Evolutionary conservation across 2,888 invertebrate genomes (phyloP).

Genomic region (Lasioglossum figueresi): DNA sequence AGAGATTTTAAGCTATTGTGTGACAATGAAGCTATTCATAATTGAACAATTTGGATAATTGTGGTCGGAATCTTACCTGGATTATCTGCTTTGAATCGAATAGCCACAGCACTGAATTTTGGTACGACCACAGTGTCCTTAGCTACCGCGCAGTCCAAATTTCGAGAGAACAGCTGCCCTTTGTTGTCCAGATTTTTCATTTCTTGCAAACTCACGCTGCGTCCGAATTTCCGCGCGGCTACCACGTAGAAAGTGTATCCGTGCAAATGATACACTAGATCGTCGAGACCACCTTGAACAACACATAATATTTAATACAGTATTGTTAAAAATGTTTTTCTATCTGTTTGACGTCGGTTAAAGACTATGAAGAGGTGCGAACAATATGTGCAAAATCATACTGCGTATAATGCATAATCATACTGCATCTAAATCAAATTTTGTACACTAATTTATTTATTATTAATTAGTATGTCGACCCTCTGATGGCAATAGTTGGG

Average conservation of each 20-base stretch:
- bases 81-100: conserved; percentile 91
- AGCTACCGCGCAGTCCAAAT: conserved; percentile 86
- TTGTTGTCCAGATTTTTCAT: conserved; percentile 86
- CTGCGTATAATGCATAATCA: no score
- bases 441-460: no score
- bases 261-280: conserved; percentile 90
- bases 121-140: conserved; percentile 92
- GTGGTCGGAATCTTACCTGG: conserved; percentile 85
- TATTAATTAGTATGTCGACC: no score
- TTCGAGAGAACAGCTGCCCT: conserved; percentile 86
- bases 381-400: no score
- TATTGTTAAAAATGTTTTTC: neutral
- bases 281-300: conserved; percentile 86
- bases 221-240: conserved; percentile 86
- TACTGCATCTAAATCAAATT: no score
- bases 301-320: neutral
- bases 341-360: neutral
- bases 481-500: neutral
- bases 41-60: neutral
- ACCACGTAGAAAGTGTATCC: conserved; percentile 90
- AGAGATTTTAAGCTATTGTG: neutral
- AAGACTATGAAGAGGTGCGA: neutral
- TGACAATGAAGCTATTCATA: neutral
- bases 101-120: conserved; percentile 88
- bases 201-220: conserved; percentile 85